phyloP scores from a whole-genome alignment of 2,888 invertebrate species.

The Imbricaverruca yamaguchii region DNA sequence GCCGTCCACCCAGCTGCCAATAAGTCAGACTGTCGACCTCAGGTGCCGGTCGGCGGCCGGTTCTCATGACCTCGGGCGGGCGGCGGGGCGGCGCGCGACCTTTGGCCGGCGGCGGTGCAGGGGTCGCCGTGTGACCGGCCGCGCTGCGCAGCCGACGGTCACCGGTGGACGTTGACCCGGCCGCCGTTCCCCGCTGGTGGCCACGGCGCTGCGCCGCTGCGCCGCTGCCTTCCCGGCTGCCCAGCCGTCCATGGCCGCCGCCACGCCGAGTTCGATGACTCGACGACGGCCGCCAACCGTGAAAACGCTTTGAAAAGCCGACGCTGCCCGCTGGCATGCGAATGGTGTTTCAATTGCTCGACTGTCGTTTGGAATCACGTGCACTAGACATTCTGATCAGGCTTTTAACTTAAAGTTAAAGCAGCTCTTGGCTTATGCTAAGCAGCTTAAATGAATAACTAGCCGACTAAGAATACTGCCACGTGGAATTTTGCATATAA shows the following conservation, averaged over 20 bases:
- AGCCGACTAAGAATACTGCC: too few species aligned
- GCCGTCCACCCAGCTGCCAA: too few species aligned
- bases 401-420: too few species aligned
- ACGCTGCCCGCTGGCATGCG: too few species aligned
- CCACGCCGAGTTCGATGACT: not conserved
- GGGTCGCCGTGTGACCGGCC: not conserved
- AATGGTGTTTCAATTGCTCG: too few species aligned
- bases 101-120: not conserved
- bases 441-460: too few species aligned
- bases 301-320: not conserved
- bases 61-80: not conserved
- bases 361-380: too few species aligned
- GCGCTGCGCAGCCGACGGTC: not conserved
- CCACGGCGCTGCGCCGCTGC: not conserved
- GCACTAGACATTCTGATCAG: too few species aligned
- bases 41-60: not conserved
- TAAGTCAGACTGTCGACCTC: not conserved
- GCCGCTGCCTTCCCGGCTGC: not conserved
- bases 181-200: not conserved
- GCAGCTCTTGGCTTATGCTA: too few species aligned
- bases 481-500: too few species aligned
- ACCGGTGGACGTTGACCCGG: not conserved
- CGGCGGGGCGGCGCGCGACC: not conserved
- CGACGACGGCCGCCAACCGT: not conserved
- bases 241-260: not conserved